phyloP scores from a whole-genome alignment of 64 coral and sea anemone species.

The Astreopora myriophthalma region DNA sequence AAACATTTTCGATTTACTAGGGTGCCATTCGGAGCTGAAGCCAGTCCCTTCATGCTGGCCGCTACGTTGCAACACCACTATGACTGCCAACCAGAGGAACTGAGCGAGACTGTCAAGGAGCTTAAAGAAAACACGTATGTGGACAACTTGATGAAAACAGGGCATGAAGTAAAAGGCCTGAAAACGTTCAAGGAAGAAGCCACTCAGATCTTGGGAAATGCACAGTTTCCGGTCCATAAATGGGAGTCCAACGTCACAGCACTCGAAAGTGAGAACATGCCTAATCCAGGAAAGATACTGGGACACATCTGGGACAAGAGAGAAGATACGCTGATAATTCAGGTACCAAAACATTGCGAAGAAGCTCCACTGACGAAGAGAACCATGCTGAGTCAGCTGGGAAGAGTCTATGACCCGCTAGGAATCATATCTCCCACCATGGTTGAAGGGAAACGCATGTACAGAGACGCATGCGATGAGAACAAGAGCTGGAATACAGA shows the following conservation, averaged over 20 bases:
- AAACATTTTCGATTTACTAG: not conserved
- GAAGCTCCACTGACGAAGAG: slow-evolving; percentile 15
- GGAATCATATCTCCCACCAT: slow-evolving; percentile 30
- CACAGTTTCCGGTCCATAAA: not conserved
- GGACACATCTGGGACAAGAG: too few relatives aligned
- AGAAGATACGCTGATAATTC: too few relatives aligned
- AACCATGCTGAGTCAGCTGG: not conserved
- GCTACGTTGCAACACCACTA: slow-evolving; percentile 14
- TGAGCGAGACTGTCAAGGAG: not conserved
- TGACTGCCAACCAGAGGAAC: slow-evolving; percentile 8
- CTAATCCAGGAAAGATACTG: too few relatives aligned
- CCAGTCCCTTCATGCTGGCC: not conserved
- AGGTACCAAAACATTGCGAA: not conserved
- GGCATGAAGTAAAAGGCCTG: not conserved
- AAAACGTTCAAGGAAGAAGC: too few relatives aligned
- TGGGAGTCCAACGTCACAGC: too few relatives aligned
- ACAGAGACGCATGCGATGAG: slow-evolving; percentile 5
- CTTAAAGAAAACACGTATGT: not conserved
- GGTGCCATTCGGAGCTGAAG: slow-evolving; percentile 7
- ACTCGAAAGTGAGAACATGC: too few relatives aligned
- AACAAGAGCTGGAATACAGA: not conserved
- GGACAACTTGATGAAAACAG: slow-evolving; percentile 9
- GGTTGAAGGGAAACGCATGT: not conserved
- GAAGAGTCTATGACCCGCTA: slow-evolving; percentile 30
- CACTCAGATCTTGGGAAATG: too few relatives aligned